Percentiles rank a stretch among this genome's conserved stretches.
phyloP scores from a whole-genome alignment of 2,888 invertebrate species.

The Leptogaster cylindrica region DNA sequence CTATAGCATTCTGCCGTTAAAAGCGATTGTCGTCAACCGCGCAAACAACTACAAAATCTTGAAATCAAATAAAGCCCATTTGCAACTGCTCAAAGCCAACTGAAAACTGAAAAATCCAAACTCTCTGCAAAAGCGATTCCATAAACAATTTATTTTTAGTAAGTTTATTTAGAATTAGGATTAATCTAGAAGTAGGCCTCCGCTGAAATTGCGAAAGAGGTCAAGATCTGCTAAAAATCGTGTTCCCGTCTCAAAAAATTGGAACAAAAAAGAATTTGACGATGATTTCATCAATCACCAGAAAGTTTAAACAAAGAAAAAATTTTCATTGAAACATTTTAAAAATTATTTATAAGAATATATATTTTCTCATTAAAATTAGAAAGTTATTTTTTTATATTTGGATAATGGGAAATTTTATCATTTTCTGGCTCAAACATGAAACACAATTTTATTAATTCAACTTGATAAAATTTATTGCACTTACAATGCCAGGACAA shows the following conservation, averaged over 20 bases:
- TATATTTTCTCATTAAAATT: no score
- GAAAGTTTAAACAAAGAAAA: slow-evolving; percentile 17
- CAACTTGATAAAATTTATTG: not conserved
- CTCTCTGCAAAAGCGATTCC: not conserved
- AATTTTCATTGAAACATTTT: not conserved
- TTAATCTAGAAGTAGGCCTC: slow-evolving; percentile 22
- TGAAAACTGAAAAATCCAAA: slow-evolving; percentile 9
- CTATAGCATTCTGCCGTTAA: no score
- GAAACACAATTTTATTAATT: not conserved
- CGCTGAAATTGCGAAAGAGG: slow-evolving; percentile 12
- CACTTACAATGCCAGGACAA: not conserved
- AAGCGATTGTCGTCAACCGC: no score
- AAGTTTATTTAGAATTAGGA: slow-evolving; percentile 5
- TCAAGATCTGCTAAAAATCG: slow-evolving; percentile 22
- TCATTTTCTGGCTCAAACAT: not conserved
- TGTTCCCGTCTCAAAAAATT: slow-evolving; percentile 2
- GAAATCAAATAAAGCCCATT: slow-evolving; percentile 7
- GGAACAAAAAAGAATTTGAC: not conserved
- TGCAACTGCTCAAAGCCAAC: not conserved
- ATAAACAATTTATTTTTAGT: slow-evolving; percentile 33
- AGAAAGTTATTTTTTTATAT: no score
- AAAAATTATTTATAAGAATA: no score
- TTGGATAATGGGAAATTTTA: no score
- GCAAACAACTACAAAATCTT: slow-evolving; percentile 4
- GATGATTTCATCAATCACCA: slow-evolving; percentile 4